Evolutionary conservation across 1,140 invertebrate species (phyloP), one percentile per base, ranked within the genome.

Genomic region (Cyclina sinensis): DNA sequence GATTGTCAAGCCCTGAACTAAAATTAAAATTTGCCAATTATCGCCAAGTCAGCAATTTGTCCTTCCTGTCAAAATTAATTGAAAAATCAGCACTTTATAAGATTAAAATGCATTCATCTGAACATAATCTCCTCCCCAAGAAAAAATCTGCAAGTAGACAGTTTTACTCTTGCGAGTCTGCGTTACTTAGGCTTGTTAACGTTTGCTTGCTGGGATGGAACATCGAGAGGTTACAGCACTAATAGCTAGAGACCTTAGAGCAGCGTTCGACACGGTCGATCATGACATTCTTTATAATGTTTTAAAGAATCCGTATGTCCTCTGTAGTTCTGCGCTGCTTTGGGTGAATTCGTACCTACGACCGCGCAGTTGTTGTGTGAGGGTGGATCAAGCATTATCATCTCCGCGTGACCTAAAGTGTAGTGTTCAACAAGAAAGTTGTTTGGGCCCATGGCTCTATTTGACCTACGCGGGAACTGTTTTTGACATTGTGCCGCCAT

Each of bases 41-140:
- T n/a, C n/a, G n/a, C n/a, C n/a, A n/a, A n/a, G n/a, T n/a, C n/a
- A n/a, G n/a, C n/a, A n/a, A n/a, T n/a, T n/a, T n/a, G n/a, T n/a
- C n/a, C n/a, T n/a, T n/a, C 48, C 54, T 89, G 70, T 84, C 79
- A 57, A 89, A 84, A 78, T 48, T 89, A 51, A 76, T 89, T 51
- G 87, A 89, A 78, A 89, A 83, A 27, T 43, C 80, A 32, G 68
- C 43, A 46, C 32, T 83, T 5, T 65, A 82, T 51, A 59, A 39
- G 65, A 54, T 89, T 16, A 83, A 78, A 35, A 27, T 76, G 59
- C 70, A 89, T 37, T 51, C 18, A 39, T 89, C 1, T n/a, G n/a
- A n/a, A n/a, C n/a, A n/a, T n/a, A n/a, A n/a, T n/a, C n/a, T n/a
- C n/a, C n/a, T n/a, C n/a, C 87, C 81, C n/a, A 78, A 83, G 48